Evolutionary conservation across 2,797 vertebrate genomes (phyloP).

Genomic region (Amazona ochrocephala): DNA sequence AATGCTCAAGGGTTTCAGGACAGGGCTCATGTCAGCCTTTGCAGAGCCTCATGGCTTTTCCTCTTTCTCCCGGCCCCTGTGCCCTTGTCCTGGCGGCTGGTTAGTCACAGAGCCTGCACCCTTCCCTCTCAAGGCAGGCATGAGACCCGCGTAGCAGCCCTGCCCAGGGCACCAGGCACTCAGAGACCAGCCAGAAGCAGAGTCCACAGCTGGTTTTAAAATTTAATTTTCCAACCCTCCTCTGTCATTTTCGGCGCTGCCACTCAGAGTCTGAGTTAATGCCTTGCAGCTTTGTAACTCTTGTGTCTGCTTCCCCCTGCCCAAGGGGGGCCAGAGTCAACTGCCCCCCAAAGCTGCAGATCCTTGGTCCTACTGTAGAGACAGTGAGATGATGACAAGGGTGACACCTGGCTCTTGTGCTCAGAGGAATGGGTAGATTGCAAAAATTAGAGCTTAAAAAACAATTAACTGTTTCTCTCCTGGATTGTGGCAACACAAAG

Average conservation of each 20-base stretch:
- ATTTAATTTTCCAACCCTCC: conserved; percentile 21
- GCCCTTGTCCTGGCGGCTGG: neutral
- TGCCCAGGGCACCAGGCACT: neutral
- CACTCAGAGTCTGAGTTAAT: neutral
- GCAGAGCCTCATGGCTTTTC: neutral
- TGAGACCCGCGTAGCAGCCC: fast-evolving
- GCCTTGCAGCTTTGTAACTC: neutral
- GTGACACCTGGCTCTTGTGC: neutral
- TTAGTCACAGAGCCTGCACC: neutral
- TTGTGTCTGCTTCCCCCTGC: neutral
- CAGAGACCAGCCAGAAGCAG: neutral
- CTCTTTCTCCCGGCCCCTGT: neutral
- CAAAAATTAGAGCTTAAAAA: conserved; percentile 25
- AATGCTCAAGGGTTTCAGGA: neutral
- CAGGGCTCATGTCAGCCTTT: neutral
- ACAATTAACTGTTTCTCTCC: neutral
- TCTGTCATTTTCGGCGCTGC: neutral
- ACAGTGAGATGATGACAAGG: neutral
- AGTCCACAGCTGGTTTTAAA: neutral
- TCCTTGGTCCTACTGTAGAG: neutral
- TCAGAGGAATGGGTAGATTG: neutral
- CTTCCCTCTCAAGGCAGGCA: neutral
- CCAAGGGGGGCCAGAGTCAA: neutral
- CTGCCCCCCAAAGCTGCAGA: neutral
- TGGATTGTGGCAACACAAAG: neutral